Evolutionary conservation across 1,140 invertebrate genomes (phyloP).

Genomic region (Neuroterus valhalla): DNA sequence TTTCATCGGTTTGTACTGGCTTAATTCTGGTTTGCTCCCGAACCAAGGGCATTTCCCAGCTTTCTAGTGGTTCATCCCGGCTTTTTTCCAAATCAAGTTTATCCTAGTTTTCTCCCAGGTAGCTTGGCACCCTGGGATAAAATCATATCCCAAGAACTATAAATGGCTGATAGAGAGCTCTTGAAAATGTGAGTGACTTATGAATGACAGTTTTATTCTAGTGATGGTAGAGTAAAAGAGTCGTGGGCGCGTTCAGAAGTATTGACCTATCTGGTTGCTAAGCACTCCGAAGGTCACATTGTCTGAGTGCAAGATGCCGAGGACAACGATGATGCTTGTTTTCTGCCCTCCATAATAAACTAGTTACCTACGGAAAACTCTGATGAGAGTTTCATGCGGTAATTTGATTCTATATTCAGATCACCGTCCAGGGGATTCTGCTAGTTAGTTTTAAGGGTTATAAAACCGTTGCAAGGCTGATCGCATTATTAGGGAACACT

Average conservation of each 20-base stretch:
- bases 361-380: neutral
- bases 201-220: neutral
- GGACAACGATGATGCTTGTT: conserved; percentile 12
- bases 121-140: too few species aligned
- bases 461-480: neutral
- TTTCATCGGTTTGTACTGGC: too few species aligned
- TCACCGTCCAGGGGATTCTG: neutral
- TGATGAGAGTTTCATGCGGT: neutral
- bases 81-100: too few species aligned
- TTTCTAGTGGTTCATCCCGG: too few species aligned
- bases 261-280: conserved; percentile 28
- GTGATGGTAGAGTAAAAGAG: neutral
- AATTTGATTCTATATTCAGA: neutral
- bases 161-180: too few species aligned
- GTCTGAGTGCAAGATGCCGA: conserved; percentile 15
- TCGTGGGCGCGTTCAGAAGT: neutral
- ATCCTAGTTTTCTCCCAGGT: too few species aligned
- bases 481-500: neutral
- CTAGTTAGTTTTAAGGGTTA: neutral
- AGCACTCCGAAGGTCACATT: conserved; percentile 10
- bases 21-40: too few species aligned
- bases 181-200: neutral
- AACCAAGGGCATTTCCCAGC: too few species aligned
- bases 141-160: too few species aligned
- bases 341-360: conserved; percentile 15